phyloP scores from a whole-genome alignment of 2,113 vertebrate species.

The Bufo gargarizans region DNA sequence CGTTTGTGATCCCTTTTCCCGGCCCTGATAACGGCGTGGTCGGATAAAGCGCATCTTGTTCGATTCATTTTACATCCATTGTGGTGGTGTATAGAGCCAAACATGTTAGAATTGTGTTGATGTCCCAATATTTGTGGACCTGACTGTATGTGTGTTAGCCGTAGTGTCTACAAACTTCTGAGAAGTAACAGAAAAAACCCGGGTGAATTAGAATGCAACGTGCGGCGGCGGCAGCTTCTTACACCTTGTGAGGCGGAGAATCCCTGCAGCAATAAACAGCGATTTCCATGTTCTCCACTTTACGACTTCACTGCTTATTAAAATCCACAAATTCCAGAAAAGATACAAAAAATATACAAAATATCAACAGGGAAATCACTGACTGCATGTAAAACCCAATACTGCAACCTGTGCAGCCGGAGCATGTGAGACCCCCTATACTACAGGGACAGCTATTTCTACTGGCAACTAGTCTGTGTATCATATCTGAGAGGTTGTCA shows the following conservation, averaged over 20 bases:
- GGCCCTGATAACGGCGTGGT: too few relatives aligned
- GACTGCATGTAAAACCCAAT: neutral
- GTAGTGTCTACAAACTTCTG: neutral
- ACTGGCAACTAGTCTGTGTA: too few relatives aligned
- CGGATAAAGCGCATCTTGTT: too few relatives aligned
- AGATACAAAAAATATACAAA: neutral
- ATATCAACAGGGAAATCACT: neutral
- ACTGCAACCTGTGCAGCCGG: neutral
- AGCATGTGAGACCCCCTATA: too few relatives aligned
- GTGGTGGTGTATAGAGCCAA: too few relatives aligned
- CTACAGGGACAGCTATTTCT: too few relatives aligned
- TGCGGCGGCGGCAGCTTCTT: neutral
- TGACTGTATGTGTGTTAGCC: neutral
- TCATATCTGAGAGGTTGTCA: too few relatives aligned
- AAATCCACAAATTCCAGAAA: neutral
- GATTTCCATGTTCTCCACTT: neutral
- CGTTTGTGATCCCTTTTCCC: too few relatives aligned
- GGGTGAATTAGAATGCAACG: neutral
- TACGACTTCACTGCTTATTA: neutral
- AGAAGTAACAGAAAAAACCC: constrained; percentile 5
- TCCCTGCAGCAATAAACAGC: neutral
- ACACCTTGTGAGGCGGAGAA: neutral
- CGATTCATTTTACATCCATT: too few relatives aligned
- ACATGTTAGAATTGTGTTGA: too few relatives aligned
- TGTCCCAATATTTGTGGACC: too few relatives aligned